A percentile compares a stretch with the other conserved stretches of the same genome.
phyloP scores from a whole-genome alignment of 2,797 vertebrate species.

The Gymnothorax reevesii region DNA sequence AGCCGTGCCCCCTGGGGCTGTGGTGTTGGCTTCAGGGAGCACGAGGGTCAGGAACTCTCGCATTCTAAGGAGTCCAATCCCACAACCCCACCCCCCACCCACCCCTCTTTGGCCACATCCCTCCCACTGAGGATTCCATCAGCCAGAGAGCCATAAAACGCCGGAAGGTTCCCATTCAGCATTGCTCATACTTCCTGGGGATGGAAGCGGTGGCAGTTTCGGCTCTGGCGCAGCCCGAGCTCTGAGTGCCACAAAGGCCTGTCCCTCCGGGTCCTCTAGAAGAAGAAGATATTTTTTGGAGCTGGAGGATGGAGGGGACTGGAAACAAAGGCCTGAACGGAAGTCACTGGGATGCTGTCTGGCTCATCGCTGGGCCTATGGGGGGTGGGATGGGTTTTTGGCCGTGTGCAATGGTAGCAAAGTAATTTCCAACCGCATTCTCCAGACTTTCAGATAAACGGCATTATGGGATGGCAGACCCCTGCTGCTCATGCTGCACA shows the following conservation, averaged over 20 bases:
- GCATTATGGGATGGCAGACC: slow-evolving; percentile 38
- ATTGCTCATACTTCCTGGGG: not conserved
- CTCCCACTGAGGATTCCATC: not conserved
- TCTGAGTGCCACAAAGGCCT: not conserved
- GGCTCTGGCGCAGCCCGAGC: not conserved
- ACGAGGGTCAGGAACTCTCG: not conserved
- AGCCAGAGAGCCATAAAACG: not conserved
- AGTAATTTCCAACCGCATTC: slow-evolving; percentile 60
- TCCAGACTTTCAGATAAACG: slow-evolving; percentile 52
- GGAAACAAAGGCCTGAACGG: slow-evolving; percentile 44
- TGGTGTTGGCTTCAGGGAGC: not conserved
- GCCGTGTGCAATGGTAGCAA: slow-evolving; percentile 32
- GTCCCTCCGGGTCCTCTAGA: slow-evolving; percentile 28
- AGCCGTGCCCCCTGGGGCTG: not conserved
- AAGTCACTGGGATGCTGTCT: slow-evolving; percentile 40
- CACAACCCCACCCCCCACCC: not conserved
- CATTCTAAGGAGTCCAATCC: not conserved
- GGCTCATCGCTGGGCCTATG: slow-evolving; percentile 18
- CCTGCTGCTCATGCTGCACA: slow-evolving; percentile 52
- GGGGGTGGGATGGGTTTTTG: slow-evolving; percentile 13
- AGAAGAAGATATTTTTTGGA: slow-evolving; percentile 38
- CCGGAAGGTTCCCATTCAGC: not conserved
- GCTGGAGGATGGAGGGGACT: slow-evolving; percentile 17
- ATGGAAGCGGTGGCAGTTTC: not conserved
- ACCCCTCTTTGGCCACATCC: not conserved